phyloP scores from a whole-genome alignment of 2,888 invertebrate species.

The Hedya salicella region DNA sequence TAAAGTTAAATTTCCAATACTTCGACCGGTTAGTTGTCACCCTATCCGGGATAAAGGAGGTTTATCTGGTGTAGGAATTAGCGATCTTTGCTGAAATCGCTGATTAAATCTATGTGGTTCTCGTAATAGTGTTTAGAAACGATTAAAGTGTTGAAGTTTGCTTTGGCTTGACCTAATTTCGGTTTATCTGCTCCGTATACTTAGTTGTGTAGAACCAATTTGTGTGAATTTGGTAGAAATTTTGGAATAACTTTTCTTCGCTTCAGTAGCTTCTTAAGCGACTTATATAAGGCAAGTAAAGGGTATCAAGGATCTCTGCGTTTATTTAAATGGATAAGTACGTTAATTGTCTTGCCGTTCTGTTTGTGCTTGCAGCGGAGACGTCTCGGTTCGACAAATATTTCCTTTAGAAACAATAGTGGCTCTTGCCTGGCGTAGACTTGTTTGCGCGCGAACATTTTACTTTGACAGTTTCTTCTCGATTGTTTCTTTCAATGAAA shows the following conservation, averaged over 20 bases:
- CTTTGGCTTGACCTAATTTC: slow-evolving; percentile 55
- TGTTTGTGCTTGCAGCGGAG: slow-evolving; percentile 55
- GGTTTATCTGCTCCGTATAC: slow-evolving; percentile 21
- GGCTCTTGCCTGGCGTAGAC: slow-evolving; percentile 51
- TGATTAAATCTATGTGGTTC: slow-evolving; percentile 76
- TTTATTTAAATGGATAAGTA: slow-evolving; percentile 59
- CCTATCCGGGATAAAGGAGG: slow-evolving; percentile 56
- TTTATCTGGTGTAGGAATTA: slow-evolving; percentile 70
- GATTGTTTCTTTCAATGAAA: slow-evolving; percentile 8
- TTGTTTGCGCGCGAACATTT: slow-evolving; percentile 51
- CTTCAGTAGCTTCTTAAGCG: not conserved
- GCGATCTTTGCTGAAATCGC: slow-evolving; percentile 71
- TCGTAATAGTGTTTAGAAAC: slow-evolving; percentile 76
- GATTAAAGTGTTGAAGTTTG: slow-evolving; percentile 67
- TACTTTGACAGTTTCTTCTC: slow-evolving; percentile 43
- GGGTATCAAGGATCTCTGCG: slow-evolving; percentile 48
- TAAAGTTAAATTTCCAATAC: slow-evolving; percentile 51
- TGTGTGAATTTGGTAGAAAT: slow-evolving; percentile 4
- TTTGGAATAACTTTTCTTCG: not conserved
- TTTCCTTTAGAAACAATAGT: slow-evolving; percentile 60
- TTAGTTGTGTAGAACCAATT: slow-evolving; percentile 6
- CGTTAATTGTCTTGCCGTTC: slow-evolving; percentile 61
- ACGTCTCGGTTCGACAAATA: slow-evolving; percentile 59
- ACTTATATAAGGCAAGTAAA: slow-evolving; percentile 9
- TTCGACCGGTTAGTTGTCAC: slow-evolving; percentile 49